These are phyloP conservation scores for Cerastis rubricosa DNA, from an alignment of 2,888 invertebrate species.

Conservation along the genomic window DNA sequence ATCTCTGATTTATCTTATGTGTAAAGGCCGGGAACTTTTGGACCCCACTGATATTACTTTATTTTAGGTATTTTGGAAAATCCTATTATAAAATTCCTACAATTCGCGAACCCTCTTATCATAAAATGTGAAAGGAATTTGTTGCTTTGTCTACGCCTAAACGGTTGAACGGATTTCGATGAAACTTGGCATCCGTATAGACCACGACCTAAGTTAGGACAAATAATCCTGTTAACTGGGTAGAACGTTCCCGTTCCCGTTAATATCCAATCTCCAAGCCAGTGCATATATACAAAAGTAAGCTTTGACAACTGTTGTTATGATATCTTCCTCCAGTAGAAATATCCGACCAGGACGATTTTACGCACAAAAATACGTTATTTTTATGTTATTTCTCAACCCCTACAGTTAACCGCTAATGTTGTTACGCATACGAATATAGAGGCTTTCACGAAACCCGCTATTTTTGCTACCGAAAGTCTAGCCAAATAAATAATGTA, in stretches of 20 bases:
- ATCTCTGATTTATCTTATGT: too few relatives aligned
- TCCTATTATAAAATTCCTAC: neutral
- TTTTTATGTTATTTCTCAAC: slow-evolving; percentile 3
- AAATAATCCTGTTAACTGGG: neutral
- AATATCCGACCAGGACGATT: neutral
- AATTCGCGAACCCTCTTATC: too few relatives aligned
- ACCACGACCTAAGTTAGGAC: neutral
- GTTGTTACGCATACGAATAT: slow-evolving; percentile 7
- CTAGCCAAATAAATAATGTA: slow-evolving; percentile 37
- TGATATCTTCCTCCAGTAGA: neutral
- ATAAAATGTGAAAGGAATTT: too few relatives aligned
- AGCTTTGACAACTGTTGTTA: neutral
- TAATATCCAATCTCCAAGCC: neutral
- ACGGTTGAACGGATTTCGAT: neutral
- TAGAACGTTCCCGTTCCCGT: neutral
- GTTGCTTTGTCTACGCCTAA: too few relatives aligned
- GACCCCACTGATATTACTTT: too few relatives aligned
- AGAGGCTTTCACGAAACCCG: neutral
- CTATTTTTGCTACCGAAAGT: slow-evolving; percentile 9
- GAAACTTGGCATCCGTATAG: neutral
- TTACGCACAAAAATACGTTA: neutral
- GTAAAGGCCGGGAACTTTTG: too few relatives aligned
- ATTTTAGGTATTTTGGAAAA: neutral
- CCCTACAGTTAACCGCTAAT: neutral
- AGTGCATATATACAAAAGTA: neutral